Evolutionary conservation across 1,140 invertebrate species (phyloP).

Genomic region (Plectrocnemia conspersa): DNA sequence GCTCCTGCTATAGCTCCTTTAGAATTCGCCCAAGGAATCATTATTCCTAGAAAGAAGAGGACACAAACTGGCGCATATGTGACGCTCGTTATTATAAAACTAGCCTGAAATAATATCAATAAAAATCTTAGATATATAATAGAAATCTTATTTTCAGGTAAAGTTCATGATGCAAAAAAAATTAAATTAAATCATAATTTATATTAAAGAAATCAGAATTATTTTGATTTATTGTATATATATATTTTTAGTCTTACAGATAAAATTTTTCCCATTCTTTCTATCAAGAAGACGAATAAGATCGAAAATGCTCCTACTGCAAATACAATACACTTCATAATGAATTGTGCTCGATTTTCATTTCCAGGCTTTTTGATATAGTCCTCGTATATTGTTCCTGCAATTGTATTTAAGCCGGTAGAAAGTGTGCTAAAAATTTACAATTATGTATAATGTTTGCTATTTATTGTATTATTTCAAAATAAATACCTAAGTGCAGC

Average conservation of each 20-base stretch:
- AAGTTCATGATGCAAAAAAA: no score
- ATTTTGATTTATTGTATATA: no score
- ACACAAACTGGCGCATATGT: not conserved
- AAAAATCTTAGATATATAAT: not conserved
- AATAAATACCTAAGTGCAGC: conserved; percentile 57
- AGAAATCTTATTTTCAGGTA: no score
- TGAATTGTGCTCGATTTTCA: conserved; percentile 46
- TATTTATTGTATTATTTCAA: not conserved
- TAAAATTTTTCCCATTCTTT: conserved; percentile 52
- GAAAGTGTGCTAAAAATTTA: conserved; percentile 58
- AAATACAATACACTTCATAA: conserved; percentile 57
- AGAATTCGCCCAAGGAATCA: not conserved
- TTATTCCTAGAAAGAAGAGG: not conserved
- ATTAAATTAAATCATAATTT: no score
- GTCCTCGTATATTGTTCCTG: conserved; percentile 71
- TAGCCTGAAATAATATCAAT: no score
- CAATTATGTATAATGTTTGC: not conserved
- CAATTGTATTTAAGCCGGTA: conserved; percentile 74
- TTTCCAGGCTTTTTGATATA: conserved; percentile 53
- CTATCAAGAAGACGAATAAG: conserved; percentile 53
- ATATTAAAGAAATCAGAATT: no score
- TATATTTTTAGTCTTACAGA: no score
- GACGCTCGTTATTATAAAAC: not conserved
- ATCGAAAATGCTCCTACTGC: conserved; percentile 52
- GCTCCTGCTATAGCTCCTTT: not conserved